phyloP scores from a whole-genome alignment of 2,888 invertebrate genomes.

The Lydus trimaculatus region DNA sequence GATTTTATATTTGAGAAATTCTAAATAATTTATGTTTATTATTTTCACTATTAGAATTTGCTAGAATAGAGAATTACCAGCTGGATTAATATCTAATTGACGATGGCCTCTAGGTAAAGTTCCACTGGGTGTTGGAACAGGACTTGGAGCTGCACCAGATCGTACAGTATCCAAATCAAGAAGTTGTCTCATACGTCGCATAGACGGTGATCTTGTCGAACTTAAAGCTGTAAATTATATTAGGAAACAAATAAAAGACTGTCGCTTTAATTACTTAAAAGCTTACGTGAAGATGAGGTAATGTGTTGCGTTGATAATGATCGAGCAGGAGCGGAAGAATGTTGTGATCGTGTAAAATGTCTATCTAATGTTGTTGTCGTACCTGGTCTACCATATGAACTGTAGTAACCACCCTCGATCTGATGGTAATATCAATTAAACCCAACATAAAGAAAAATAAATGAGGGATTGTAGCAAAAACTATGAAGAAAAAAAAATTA shows the following conservation, averaged over 20 bases:
- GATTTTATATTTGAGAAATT: slow-evolving; percentile 91
- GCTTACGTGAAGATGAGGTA: slow-evolving; percentile 61
- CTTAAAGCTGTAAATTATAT: slow-evolving; percentile 51
- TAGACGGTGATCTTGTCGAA: slow-evolving; percentile 72
- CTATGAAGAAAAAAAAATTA: slow-evolving; percentile 62
- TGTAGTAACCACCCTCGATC: slow-evolving; percentile 60
- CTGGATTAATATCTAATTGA: slow-evolving; percentile 88
- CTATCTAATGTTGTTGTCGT: slow-evolving; percentile 74
- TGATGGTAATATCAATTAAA: slow-evolving; percentile 39
- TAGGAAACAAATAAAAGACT: background rate
- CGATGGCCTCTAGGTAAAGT: slow-evolving; percentile 76
- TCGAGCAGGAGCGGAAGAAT: slow-evolving; percentile 73
- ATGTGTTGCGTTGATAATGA: slow-evolving; percentile 79
- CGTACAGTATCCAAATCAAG: slow-evolving; percentile 71
- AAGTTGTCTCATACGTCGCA: slow-evolving; percentile 81
- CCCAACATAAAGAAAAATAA: background rate
- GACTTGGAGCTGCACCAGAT: slow-evolving; percentile 69
- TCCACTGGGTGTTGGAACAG: slow-evolving; percentile 80
- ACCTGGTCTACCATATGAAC: slow-evolving; percentile 71
- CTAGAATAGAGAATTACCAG: slow-evolving; percentile 65
- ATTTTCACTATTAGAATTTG: background rate
- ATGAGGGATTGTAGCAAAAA: slow-evolving; percentile 1
- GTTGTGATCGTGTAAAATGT: slow-evolving; percentile 65
- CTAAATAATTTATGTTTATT: slow-evolving; percentile 57
- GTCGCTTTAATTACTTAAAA: background rate